Evolutionary conservation across 2,888 invertebrate genomes (phyloP), one percentile per base, ranked within the genome.

Genomic region (Ectobius pallidus): DNA sequence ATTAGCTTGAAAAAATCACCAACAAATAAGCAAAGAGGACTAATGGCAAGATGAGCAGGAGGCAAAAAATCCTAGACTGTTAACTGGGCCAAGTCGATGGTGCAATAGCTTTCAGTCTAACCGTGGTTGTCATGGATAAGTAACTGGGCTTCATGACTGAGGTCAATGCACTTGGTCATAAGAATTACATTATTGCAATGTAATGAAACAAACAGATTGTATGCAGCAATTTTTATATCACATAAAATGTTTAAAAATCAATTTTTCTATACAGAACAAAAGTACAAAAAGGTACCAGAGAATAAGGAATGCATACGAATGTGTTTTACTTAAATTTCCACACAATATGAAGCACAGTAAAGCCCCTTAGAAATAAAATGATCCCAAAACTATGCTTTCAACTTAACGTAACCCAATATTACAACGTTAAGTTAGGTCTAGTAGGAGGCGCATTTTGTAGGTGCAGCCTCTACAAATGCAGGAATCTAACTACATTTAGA

Each of bases 301-400:
- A 55, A 55, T n/a, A 69, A 69, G 69, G 69, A 69, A 69, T 69
- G 69, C 69, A 22, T 69, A 65, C 9, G 65, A 27, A 27, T 30
- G 20, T 65, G n/a, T 30, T 27, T 65, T 14, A 46, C 30, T 65
- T 65, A 65, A 46, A 44, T 65, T 65, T 44, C 44, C 42, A 44
- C 27, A 27, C 22, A n/a, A 44, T 27, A 65, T 4, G 39, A 69
- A 69, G 69, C 69, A 55, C 52, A 55, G 52, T n/a, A 16, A 34
- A 69, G 55, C 55, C 69, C 30, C 39, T 34, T 55, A 25, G 39
- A 69, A 52, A 55, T 46, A 69, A 65, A 46, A 44, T 20, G 25
- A 65, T 42, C 44, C 65, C 42, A 65, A 20, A n/a, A 27, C 27
- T 46, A 65, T 4, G 65, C 44, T 46, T 42, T 44, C 27, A 65